These are phyloP conservation scores for Spongilla lacustris DNA, from an alignment of 37 sponge, comb jelly and placozoan genomes.

Conservation along the genomic window DNA sequence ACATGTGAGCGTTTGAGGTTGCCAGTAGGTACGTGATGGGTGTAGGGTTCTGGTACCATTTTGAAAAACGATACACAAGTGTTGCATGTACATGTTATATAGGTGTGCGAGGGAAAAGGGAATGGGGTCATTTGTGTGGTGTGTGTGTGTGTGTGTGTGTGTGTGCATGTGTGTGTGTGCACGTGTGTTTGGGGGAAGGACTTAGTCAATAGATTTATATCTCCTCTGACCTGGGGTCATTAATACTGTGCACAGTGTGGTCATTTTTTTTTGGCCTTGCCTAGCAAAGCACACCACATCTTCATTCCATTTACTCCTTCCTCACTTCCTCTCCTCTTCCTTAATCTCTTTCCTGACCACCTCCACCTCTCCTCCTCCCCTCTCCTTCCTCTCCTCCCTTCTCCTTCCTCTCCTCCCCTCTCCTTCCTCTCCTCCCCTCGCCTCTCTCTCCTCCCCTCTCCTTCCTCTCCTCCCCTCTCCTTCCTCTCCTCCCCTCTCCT, in stretches of 20 bases:
- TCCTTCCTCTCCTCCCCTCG: conserved; percentile 45
- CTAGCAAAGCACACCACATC: background rate
- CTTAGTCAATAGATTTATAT: too few species aligned
- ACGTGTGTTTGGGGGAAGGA: too few species aligned
- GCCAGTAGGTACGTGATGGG: background rate
- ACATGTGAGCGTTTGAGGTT: background rate
- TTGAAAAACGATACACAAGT: too few species aligned
- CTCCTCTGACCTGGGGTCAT: too few species aligned
- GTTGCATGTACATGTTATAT: too few species aligned
- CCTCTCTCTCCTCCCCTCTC: conserved; percentile 19
- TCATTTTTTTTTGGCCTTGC: too few species aligned
- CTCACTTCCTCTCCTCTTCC: conserved; percentile 19
- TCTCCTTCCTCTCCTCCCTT: conserved; percentile 20
- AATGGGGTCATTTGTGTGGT: too few species aligned
- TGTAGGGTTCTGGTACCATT: too few species aligned
- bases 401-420: conserved; percentile 37
- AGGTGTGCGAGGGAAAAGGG: too few species aligned
- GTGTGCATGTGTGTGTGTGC: too few species aligned
- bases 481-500: conserved; percentile 42
- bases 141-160: too few species aligned
- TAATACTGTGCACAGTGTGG: too few species aligned
- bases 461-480: conserved; percentile 11
- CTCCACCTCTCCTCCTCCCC: background rate
- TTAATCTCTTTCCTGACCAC: conserved; percentile 39
- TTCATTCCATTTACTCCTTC: conserved; percentile 13